Percentiles rank a stretch among this genome's conserved stretches.
These are phyloP conservation scores for Lampropteryx suffumata DNA, from an alignment of 2,888 invertebrate genomes.

Conservation along the genomic window DNA sequence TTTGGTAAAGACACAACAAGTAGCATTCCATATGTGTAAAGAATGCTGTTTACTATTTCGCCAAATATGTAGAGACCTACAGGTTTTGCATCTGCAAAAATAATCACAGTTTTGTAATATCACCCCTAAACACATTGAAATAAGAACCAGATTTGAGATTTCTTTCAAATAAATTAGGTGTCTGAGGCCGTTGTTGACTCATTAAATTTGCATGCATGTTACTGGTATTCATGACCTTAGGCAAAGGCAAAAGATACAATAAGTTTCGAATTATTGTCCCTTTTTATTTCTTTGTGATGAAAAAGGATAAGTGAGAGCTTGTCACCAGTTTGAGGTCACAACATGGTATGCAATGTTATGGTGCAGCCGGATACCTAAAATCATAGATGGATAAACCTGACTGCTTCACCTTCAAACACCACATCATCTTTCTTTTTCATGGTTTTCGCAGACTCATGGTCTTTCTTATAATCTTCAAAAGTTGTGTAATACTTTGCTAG, in stretches of 20 bases:
- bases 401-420: slow-evolving; percentile 16
- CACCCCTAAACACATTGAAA: slow-evolving; percentile 8
- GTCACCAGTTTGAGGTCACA: too few species aligned
- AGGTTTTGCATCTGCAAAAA: slow-evolving; percentile 64
- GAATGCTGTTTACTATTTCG: slow-evolving; percentile 87
- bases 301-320: not conserved
- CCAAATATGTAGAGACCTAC: slow-evolving; percentile 87
- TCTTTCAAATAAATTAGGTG: not conserved
- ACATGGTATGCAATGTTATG: too few species aligned
- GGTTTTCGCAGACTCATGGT: slow-evolving; percentile 26
- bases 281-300: too few species aligned
- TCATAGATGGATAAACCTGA: too few species aligned
- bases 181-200: not conserved
- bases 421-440: slow-evolving; percentile 22
- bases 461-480: slow-evolving; percentile 55
- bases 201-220: slow-evolving; percentile 8
- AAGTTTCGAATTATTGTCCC: too few species aligned
- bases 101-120: slow-evolving; percentile 18
- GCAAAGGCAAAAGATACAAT: too few species aligned
- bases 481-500: slow-evolving; percentile 84
- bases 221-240: slow-evolving; percentile 1
- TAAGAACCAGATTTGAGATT: slow-evolving; percentile 1
- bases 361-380: too few species aligned
- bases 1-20: slow-evolving; percentile 90
- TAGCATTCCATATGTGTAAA: slow-evolving; percentile 92